phyloP scores from a whole-genome alignment of 1,140 invertebrate species.

The Rhysida immarginata region DNA sequence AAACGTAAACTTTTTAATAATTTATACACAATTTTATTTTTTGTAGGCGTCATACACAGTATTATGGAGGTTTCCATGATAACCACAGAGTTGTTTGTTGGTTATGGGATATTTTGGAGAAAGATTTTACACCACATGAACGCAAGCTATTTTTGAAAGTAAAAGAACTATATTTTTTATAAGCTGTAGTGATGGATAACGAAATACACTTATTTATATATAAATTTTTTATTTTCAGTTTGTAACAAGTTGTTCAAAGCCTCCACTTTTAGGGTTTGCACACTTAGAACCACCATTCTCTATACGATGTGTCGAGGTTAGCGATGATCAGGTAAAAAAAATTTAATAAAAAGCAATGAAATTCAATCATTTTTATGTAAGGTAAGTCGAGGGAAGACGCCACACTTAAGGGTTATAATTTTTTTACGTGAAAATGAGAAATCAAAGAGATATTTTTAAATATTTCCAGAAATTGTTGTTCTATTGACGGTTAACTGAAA shows the following conservation, averaged over 20 bases:
- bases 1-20: too few species aligned
- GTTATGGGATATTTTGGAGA: constrained; percentile 96
- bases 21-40: too few species aligned
- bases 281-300: constrained; percentile 97
- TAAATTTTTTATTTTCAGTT: constrained; percentile 49
- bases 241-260: constrained; percentile 96
- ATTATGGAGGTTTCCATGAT: constrained; percentile 98
- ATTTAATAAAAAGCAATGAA: too few species aligned
- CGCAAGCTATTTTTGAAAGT: constrained; percentile 83
- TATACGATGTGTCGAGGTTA: constrained; percentile 96
- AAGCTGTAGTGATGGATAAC: background rate
- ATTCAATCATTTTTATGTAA: too few species aligned
- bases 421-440: too few species aligned
- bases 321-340: constrained; percentile 66
- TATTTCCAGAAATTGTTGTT: too few species aligned
- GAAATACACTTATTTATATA: background rate
- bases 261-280: constrained; percentile 90
- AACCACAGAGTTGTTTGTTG: constrained; percentile 93
- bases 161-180: background rate
- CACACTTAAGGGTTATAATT: too few species aligned
- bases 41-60: constrained; percentile 69
- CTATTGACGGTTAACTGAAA: too few species aligned
- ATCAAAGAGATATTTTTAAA: too few species aligned
- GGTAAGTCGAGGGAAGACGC: too few species aligned
- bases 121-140: constrained; percentile 86